phyloP scores from a whole-genome alignment of 2,113 vertebrate species.

The Cheilinus undulatus region DNA sequence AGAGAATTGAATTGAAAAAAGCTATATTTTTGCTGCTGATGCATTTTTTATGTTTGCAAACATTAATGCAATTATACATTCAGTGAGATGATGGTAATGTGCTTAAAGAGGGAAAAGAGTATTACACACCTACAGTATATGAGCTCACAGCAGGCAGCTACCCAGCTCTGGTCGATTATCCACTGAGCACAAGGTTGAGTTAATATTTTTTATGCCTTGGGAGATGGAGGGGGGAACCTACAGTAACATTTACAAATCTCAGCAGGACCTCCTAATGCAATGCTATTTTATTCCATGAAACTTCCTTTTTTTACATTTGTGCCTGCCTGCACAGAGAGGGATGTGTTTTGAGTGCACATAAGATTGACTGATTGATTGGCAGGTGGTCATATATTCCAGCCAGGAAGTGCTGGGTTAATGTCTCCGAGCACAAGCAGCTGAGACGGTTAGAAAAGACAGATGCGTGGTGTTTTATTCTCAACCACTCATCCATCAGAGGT shows the following conservation, averaged over 20 bases:
- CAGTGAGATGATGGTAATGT: conserved; percentile 1
- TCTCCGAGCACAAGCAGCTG: conserved; percentile 59
- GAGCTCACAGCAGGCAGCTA: background rate
- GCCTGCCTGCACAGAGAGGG: background rate
- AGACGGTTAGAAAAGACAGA: conserved; percentile 58
- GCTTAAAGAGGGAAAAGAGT: conserved; percentile 11
- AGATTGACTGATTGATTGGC: too few species aligned
- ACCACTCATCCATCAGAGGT: conserved; percentile 54
- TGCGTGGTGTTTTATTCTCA: conserved; percentile 39
- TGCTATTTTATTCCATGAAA: background rate
- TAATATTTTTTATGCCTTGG: background rate
- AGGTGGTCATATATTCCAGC: conserved; percentile 59
- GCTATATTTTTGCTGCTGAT: background rate
- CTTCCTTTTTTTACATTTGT: background rate
- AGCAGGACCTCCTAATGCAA: background rate
- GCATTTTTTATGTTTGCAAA: background rate
- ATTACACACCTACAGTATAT: conserved; percentile 11
- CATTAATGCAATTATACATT: background rate
- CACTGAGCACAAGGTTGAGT: conserved; percentile 4
- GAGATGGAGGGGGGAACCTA: background rate
- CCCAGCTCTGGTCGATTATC: background rate
- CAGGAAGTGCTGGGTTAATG: conserved; percentile 64
- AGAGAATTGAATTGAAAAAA: background rate
- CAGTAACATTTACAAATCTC: background rate
- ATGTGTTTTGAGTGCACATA: conserved; percentile 30